These are phyloP conservation scores for Syngnathus typhle DNA, from an alignment of 2,113 vertebrate species.

Conservation along the genomic window DNA sequence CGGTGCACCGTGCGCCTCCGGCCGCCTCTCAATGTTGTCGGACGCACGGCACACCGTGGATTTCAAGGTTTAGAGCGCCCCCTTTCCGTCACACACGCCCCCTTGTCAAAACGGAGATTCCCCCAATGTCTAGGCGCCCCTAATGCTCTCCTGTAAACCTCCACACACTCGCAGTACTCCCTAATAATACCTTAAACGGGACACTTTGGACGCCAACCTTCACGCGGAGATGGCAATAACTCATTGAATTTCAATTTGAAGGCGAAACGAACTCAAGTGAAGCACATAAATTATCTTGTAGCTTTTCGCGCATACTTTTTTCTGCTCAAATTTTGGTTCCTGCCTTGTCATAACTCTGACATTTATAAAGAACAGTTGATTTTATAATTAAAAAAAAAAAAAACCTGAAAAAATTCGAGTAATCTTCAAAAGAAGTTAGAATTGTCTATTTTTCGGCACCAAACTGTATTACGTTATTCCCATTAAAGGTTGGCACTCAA, in stretches of 20 bases:
- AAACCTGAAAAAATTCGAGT: no score
- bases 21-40: conserved; percentile 43
- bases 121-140: neutral
- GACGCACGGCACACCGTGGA: conserved; percentile 24
- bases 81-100: conserved; percentile 51
- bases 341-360: neutral
- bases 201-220: neutral
- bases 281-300: neutral
- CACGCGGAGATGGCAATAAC: neutral
- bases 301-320: neutral
- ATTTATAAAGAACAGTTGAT: neutral
- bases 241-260: neutral
- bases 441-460: neutral
- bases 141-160: neutral
- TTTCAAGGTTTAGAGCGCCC: conserved; percentile 67
- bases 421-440: no score
- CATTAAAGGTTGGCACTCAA: neutral
- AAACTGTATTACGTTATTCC: neutral
- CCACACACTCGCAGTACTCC: neutral
- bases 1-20: conserved; percentile 40
- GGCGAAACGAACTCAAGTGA: neutral
- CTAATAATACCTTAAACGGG: neutral
- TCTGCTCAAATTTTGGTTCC: neutral
- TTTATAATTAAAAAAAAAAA: neutral
- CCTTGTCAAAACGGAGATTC: neutral